A percentile compares a stretch with the other conserved stretches of the same genome.
Evolutionary conservation across 2,113 vertebrate genomes (phyloP).

Genomic region (Silurus asotus): DNA sequence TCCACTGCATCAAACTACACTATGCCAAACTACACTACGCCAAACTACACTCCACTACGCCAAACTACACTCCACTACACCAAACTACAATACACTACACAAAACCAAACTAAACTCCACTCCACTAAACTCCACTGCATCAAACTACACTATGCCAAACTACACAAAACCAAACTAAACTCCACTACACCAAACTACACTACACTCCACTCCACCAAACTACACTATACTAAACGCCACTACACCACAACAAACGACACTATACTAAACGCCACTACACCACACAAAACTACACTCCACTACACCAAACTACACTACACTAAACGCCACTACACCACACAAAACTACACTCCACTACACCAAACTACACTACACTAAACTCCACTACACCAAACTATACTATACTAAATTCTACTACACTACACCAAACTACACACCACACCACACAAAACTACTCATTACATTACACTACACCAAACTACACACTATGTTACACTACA

Average conservation of each 20-base stretch:
- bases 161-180: not conserved
- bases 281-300: not conserved
- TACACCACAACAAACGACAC: not conserved
- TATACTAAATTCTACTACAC: not conserved
- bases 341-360: not conserved
- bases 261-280: not conserved
- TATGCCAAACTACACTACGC: not conserved
- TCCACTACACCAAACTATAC: not conserved
- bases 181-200: not conserved
- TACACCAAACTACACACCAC: not conserved
- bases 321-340: not conserved
- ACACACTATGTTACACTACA: not conserved
- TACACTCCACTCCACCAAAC: not conserved
- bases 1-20: not conserved
- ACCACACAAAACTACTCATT: not conserved
- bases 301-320: not conserved
- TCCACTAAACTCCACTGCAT: not conserved
- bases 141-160: not conserved
- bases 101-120: no score
- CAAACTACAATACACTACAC: not conserved
- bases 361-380: not conserved
- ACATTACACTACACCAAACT: not conserved
- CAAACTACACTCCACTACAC: not conserved
- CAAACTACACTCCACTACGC: not conserved
- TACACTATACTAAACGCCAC: not conserved